phyloP scores from a whole-genome alignment of 2,797 vertebrate genomes.

The Falco concolor region DNA sequence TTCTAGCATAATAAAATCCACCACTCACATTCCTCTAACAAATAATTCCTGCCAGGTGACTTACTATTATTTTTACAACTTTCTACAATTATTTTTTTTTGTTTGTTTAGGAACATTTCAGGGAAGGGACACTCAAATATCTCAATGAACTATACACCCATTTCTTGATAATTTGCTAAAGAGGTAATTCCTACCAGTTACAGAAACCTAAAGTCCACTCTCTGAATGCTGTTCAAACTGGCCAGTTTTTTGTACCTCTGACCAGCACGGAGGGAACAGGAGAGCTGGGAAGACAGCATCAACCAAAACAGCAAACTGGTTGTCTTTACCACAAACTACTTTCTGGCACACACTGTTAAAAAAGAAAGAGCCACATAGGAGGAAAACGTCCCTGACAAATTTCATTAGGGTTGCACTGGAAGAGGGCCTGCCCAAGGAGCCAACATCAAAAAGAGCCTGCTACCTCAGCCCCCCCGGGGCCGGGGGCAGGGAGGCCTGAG shows the following conservation, averaged over 20 bases:
- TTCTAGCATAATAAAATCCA: background rate
- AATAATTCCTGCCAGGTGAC: background rate
- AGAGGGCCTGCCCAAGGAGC: background rate
- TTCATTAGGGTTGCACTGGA: background rate
- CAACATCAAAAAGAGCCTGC: background rate
- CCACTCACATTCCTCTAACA: background rate
- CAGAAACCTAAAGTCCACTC: background rate
- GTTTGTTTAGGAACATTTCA: background rate
- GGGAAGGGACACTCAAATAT: background rate
- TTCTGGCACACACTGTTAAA: background rate
- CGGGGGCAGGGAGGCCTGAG: background rate
- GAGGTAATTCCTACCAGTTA: background rate
- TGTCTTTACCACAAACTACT: background rate
- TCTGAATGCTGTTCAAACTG: background rate
- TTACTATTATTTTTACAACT: background rate
- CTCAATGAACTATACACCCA: background rate
- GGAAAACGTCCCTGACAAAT: background rate
- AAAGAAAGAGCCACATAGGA: background rate
- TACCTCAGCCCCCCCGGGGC: background rate
- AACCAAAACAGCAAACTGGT: background rate
- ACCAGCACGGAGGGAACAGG: fast-evolving
- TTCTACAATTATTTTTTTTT: background rate
- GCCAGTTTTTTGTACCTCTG: background rate
- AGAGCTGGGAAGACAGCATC: background rate
- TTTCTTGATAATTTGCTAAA: background rate